Evolutionary conservation across 1,140 invertebrate species (phyloP).

Genomic region (Macrostomum lignano): DNA sequence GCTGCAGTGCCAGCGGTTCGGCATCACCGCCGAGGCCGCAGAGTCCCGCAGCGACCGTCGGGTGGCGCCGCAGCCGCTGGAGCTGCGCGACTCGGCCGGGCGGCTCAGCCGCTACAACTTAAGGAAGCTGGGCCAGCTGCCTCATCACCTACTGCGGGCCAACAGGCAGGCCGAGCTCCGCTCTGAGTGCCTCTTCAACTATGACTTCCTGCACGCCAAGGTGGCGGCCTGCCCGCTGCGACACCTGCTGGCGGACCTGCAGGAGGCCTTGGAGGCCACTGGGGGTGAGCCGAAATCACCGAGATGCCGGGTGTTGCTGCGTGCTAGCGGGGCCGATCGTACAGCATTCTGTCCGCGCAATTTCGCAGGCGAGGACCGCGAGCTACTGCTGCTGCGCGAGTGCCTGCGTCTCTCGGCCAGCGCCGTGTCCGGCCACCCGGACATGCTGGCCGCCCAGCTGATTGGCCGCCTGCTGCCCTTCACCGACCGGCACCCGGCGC

Average conservation of each 20-base stretch:
- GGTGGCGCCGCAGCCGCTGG: too few species aligned
- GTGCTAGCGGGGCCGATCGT: too few species aligned
- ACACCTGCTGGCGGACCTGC: conserved; percentile 67
- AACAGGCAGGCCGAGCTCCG: conserved; percentile 69
- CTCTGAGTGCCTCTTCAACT: conserved; percentile 75
- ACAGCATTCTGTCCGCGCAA: too few species aligned
- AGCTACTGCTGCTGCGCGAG: too few species aligned
- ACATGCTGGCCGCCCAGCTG: conserved; percentile 79
- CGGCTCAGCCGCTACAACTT: conserved; percentile 35
- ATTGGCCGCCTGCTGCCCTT: conserved; percentile 56
- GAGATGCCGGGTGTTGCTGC: too few species aligned
- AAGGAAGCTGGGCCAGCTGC: conserved; percentile 41
- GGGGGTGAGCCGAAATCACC: too few species aligned
- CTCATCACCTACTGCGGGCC: conserved; percentile 65
- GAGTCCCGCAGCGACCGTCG: too few species aligned
- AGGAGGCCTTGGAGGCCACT: conserved; percentile 67
- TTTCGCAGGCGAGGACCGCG: too few species aligned
- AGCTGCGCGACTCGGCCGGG: conserved; percentile 39
- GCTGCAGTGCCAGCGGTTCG: too few species aligned
- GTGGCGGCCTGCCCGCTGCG: conserved; percentile 66
- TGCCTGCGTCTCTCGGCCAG: too few species aligned
- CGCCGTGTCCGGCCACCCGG: conserved; percentile 53
- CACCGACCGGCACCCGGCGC: conserved; percentile 34
- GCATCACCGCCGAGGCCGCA: too few species aligned
- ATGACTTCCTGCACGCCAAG: conserved; percentile 84